These are phyloP conservation scores for Temnothorax longispinosus DNA, from an alignment of 1,140 invertebrate species.

Conservation along the genomic window DNA sequence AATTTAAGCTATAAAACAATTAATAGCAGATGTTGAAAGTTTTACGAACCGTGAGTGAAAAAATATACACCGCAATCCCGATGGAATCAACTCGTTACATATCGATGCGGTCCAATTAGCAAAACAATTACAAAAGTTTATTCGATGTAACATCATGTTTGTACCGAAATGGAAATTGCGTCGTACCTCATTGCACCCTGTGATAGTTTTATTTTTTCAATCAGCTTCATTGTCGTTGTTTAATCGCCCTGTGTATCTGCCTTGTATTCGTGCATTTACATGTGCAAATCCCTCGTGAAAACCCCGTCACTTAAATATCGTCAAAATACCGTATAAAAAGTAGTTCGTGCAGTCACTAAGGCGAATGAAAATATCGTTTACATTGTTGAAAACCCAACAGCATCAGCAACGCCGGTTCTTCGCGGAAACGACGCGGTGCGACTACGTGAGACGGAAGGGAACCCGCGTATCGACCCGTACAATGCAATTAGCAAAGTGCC, in stretches of 20 bases:
- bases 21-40: neutral
- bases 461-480: constrained; percentile 37
- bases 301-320: neutral
- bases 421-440: neutral
- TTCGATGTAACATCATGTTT: constrained; percentile 28
- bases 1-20: neutral
- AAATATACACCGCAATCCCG: constrained; percentile 45
- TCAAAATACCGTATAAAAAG: constrained; percentile 1
- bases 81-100: constrained; percentile 29
- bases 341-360: neutral
- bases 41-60: neutral
- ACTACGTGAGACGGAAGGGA: neutral
- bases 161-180: constrained; percentile 33
- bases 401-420: neutral
- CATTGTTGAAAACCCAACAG: neutral
- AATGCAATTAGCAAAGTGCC: constrained; percentile 74
- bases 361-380: constrained; percentile 18
- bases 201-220: constrained; percentile 33
- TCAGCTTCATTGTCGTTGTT: constrained; percentile 36
- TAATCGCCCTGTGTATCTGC: constrained; percentile 22
- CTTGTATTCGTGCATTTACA: constrained; percentile 35
- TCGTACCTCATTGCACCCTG: neutral
- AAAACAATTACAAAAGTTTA: constrained; percentile 45
- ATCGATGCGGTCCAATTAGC: constrained; percentile 42
- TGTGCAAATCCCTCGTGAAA: constrained; percentile 9